Conservation (phyloP, 2,888 invertebrate genomes). For the Tetranychus truncatus region DNA sequence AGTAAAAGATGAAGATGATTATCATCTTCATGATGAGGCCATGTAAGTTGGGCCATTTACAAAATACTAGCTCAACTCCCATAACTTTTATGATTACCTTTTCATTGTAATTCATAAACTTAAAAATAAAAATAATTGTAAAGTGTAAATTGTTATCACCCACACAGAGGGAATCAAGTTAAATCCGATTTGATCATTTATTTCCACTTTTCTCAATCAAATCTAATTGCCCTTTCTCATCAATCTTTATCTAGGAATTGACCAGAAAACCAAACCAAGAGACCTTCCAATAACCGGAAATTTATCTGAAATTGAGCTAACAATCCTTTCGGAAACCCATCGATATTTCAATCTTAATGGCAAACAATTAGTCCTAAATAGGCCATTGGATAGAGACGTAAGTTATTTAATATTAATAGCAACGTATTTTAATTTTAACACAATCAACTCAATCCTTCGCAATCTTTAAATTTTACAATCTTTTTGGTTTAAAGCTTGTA, state of each 20-base stretch:
- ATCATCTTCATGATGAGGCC: not conserved
- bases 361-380: slow-evolving; percentile 55
- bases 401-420: slow-evolving; percentile 32
- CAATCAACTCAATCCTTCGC: too few relatives aligned
- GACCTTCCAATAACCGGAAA: slow-evolving; percentile 66
- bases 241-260: slow-evolving; percentile 45
- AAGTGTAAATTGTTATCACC: not conserved
- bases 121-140: too few relatives aligned
- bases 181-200: not conserved
- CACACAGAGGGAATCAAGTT: not conserved
- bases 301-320: slow-evolving; percentile 35
- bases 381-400: slow-evolving; percentile 64
- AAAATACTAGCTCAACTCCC: slow-evolving; percentile 2
- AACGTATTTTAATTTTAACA: not conserved
- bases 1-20: not conserved
- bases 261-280: slow-evolving; percentile 59
- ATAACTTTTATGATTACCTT: not conserved
- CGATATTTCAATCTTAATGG: slow-evolving; percentile 53
- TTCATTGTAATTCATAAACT: not conserved
- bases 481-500: too few relatives aligned
- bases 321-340: slow-evolving; percentile 24
- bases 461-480: too few relatives aligned
- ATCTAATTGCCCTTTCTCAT: not conserved
- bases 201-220: not conserved
- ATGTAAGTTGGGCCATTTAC: not conserved